Conservation (phyloP, 2,113 vertebrate genomes). For the Fukomys damarensis region DNA sequence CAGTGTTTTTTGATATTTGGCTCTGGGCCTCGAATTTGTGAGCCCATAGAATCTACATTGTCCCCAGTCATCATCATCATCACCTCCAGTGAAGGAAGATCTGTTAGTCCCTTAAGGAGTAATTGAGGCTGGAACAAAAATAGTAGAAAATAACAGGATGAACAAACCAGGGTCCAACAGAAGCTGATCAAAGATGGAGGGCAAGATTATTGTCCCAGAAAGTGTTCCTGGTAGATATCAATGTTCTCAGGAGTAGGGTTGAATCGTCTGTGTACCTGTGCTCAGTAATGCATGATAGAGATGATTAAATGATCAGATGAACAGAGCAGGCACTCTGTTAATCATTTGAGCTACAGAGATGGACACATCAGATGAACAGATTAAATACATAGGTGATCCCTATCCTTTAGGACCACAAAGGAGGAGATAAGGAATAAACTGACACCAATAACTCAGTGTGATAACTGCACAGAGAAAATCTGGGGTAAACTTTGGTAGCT, state of each 20-base stretch:
- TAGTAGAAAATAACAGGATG: not conserved
- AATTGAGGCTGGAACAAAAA: constrained; percentile 32
- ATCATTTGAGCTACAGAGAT: not conserved
- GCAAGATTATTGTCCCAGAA: not conserved
- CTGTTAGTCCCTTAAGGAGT: constrained; percentile 13
- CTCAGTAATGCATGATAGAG: not conserved
- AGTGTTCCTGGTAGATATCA: not conserved
- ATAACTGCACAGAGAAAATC: not conserved
- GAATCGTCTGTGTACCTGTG: not conserved
- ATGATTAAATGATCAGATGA: not conserved
- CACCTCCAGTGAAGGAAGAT: not conserved
- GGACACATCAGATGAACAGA: not conserved
- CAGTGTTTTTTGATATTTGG: constrained; percentile 17
- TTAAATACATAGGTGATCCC: not conserved
- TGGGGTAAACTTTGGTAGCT: not conserved
- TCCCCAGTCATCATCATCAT: not conserved
- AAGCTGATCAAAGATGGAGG: not conserved
- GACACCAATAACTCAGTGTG: not conserved
- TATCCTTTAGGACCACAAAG: not conserved
- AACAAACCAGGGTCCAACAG: not conserved
- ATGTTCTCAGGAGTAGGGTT: not conserved
- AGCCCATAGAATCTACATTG: not conserved
- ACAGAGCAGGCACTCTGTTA: not conserved
- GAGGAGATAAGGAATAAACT: not conserved
- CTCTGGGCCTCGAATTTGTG: constrained; percentile 15